phyloP scores from a whole-genome alignment of 2,113 vertebrate species.

The Balaeniceps rex region DNA sequence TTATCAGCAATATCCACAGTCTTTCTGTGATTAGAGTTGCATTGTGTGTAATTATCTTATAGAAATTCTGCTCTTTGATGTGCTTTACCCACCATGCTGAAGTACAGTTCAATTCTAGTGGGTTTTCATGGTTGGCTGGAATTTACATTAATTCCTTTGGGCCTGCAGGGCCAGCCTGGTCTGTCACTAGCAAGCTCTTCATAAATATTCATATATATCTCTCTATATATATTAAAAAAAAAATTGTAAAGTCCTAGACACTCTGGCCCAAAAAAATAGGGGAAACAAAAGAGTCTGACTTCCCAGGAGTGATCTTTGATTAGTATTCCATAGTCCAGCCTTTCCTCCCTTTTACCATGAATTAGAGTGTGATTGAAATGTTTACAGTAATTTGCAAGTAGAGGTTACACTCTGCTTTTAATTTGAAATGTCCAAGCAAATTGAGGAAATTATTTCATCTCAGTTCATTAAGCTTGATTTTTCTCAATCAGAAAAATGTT shows the following conservation, averaged over 20 bases:
- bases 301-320: neutral
- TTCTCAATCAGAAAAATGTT: constrained; percentile 4
- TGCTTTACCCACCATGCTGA: constrained; percentile 64
- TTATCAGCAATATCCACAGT: constrained; percentile 73
- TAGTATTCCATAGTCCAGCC: neutral
- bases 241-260: neutral
- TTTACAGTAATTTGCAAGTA: constrained; percentile 38
- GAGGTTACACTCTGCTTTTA: constrained; percentile 25
- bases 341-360: neutral
- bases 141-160: constrained; percentile 57
- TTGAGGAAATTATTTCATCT: neutral
- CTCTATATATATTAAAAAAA: neutral
- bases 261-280: neutral
- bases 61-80: constrained; percentile 69
- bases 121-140: constrained; percentile 52
- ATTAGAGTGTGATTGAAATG: constrained; percentile 23
- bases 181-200: constrained; percentile 41
- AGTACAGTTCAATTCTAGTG: constrained; percentile 65
- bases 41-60: constrained; percentile 71
- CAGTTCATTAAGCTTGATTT: constrained; percentile 45
- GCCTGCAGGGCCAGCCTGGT: constrained; percentile 38
- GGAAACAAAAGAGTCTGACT: neutral
- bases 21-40: constrained; percentile 67
- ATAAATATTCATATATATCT: constrained; percentile 57
- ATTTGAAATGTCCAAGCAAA: constrained; percentile 31